phyloP scores from a whole-genome alignment of 2,888 invertebrate genomes.

The Drosophila diplacantha region DNA sequence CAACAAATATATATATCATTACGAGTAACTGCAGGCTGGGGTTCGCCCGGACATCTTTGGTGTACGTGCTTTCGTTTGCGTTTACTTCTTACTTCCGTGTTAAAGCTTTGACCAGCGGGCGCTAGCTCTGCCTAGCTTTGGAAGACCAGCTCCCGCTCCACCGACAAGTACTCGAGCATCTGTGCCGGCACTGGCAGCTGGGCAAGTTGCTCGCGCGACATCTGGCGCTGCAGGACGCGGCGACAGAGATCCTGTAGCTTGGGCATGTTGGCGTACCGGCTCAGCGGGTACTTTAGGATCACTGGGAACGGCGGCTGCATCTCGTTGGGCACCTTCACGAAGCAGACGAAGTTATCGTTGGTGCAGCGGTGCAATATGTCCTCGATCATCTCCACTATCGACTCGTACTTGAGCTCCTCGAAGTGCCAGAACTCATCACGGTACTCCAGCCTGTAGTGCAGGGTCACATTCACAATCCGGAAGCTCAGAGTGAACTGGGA shows the following conservation, averaged over 20 bases:
- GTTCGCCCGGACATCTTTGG: conserved; percentile 56
- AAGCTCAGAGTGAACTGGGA: conserved; percentile 87
- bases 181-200: conserved; percentile 82
- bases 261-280: conserved; percentile 84
- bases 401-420: conserved; percentile 76
- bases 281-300: conserved; percentile 85
- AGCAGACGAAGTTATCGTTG: conserved; percentile 84
- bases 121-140: conserved; percentile 58
- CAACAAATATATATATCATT: conserved; percentile 33
- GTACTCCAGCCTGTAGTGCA: conserved; percentile 87
- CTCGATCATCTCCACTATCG: conserved; percentile 85
- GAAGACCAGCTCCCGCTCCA: conserved; percentile 75
- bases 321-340: conserved; percentile 83
- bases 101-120: conserved; percentile 60
- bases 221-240: conserved; percentile 84
- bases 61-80: conserved; percentile 45
- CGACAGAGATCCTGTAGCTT: conserved; percentile 86
- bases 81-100: conserved; percentile 27
- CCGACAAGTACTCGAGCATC: conserved; percentile 80
- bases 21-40: conserved; percentile 29
- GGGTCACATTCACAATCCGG: conserved; percentile 83
- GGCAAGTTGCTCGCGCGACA: conserved; percentile 82
- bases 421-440: conserved; percentile 79
- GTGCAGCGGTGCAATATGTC: conserved; percentile 85
- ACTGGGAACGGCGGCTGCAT: conserved; percentile 86